Evolutionary conservation across 2,888 invertebrate species (phyloP).

Genomic region (Megamerina dolium): DNA sequence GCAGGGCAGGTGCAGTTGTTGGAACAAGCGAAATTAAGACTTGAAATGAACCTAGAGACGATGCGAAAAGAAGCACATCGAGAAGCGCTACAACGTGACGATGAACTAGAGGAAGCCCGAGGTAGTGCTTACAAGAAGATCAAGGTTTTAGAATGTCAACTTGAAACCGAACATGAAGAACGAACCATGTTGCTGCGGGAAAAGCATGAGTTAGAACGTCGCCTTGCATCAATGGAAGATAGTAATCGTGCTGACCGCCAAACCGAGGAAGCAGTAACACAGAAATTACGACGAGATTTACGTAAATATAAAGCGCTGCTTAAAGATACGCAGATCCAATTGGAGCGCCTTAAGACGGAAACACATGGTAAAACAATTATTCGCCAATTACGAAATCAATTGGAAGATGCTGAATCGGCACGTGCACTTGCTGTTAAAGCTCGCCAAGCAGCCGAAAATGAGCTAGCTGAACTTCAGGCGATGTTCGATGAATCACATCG

Average conservation of each 20-base stretch:
- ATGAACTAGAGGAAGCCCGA: slow-evolving; percentile 87
- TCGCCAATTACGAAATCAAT: slow-evolving; percentile 71
- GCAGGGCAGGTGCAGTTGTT: slow-evolving; percentile 84
- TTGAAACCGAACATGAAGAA: slow-evolving; percentile 91
- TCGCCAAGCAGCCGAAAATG: slow-evolving; percentile 78
- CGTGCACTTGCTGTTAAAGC: slow-evolving; percentile 79
- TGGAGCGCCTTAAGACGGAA: slow-evolving; percentile 82
- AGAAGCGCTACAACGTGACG: slow-evolving; percentile 85
- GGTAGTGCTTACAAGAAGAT: slow-evolving; percentile 88
- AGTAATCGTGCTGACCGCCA: slow-evolving; percentile 66
- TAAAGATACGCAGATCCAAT: slow-evolving; percentile 85
- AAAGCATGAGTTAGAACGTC: slow-evolving; percentile 84
- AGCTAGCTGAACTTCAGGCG: slow-evolving; percentile 74
- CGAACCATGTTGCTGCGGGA: slow-evolving; percentile 78
- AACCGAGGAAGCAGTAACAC: slow-evolving; percentile 64
- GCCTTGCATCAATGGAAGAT: slow-evolving; percentile 73
- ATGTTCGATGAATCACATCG: slow-evolving; percentile 77
- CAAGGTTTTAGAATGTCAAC: slow-evolving; percentile 81
- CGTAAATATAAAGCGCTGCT: slow-evolving; percentile 84
- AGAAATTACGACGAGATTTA: slow-evolving; percentile 76
- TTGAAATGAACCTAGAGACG: slow-evolving; percentile 92
- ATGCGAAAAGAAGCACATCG: slow-evolving; percentile 84
- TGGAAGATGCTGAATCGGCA: slow-evolving; percentile 88
- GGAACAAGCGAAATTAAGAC: slow-evolving; percentile 85
- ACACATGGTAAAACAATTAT: slow-evolving; percentile 74